Evolutionary conservation across 2,113 vertebrate species (phyloP).

Genomic region (Petrocephalus zakoni): DNA sequence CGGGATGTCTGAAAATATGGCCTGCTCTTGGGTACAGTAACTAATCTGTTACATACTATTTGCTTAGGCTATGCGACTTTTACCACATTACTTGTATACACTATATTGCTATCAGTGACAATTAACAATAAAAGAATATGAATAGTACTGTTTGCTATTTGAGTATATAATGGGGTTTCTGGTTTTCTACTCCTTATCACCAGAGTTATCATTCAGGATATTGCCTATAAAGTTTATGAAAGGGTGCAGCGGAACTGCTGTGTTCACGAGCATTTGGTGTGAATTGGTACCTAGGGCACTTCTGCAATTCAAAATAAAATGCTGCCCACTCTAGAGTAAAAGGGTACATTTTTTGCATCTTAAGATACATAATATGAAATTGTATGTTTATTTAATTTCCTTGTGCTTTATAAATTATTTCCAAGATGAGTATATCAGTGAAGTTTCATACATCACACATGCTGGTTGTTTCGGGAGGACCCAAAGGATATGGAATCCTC

Average conservation of each 20-base stretch:
- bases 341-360: background rate
- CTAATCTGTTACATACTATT: background rate
- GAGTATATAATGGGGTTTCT: background rate
- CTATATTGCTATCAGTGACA: background rate
- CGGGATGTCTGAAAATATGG: background rate
- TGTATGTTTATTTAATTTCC: background rate
- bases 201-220: background rate
- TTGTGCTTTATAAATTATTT: background rate
- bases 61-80: background rate
- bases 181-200: background rate
- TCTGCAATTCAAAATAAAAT: background rate
- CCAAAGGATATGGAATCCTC: background rate
- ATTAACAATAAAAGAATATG: background rate
- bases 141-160: background rate
- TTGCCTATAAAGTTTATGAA: background rate
- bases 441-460: background rate
- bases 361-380: background rate
- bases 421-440: background rate
- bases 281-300: background rate
- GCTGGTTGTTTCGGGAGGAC: background rate
- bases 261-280: background rate
- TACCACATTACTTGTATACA: background rate
- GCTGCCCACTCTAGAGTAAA: background rate
- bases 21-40: background rate
- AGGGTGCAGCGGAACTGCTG: background rate